These are phyloP conservation scores for Andrena camellia DNA, from an alignment of 2,888 invertebrate species.

Conservation along the genomic window DNA sequence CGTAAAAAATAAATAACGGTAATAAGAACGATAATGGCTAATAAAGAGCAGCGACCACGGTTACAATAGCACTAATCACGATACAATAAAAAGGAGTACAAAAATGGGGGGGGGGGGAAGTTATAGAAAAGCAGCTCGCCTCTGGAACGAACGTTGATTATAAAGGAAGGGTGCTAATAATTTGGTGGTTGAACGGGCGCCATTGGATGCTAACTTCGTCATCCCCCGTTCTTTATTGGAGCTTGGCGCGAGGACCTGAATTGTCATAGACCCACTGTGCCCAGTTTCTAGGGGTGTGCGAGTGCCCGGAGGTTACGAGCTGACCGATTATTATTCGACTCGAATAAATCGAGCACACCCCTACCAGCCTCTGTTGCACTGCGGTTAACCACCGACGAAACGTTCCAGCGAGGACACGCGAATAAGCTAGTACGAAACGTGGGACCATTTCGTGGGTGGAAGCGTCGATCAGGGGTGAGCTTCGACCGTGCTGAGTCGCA, in stretches of 20 bases:
- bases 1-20: slow-evolving; percentile 50
- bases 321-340: too few species aligned
- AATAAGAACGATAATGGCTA: slow-evolving; percentile 38
- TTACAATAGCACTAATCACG: slow-evolving; percentile 33
- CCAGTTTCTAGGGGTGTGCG: neutral
- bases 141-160: neutral
- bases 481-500: neutral
- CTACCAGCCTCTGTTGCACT: too few species aligned
- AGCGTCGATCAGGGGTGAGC: neutral
- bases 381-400: neutral
- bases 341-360: too few species aligned
- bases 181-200: slow-evolving; percentile 31
- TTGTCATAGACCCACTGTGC: neutral
- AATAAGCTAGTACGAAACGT: slow-evolving; percentile 9
- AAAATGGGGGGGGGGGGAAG: neutral
- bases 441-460: neutral
- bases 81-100: slow-evolving; percentile 31
- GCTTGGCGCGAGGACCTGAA: slow-evolving; percentile 11
- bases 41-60: slow-evolving; percentile 22
- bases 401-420: neutral
- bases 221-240: slow-evolving; percentile 18
- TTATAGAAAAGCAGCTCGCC: slow-evolving; percentile 2
- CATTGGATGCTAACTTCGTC: slow-evolving; percentile 55
- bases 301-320: too few species aligned
- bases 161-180: neutral